Base-by-base conservation (phyloP, 2,888 invertebrate species). In the Phalangium opilio region DNA sequence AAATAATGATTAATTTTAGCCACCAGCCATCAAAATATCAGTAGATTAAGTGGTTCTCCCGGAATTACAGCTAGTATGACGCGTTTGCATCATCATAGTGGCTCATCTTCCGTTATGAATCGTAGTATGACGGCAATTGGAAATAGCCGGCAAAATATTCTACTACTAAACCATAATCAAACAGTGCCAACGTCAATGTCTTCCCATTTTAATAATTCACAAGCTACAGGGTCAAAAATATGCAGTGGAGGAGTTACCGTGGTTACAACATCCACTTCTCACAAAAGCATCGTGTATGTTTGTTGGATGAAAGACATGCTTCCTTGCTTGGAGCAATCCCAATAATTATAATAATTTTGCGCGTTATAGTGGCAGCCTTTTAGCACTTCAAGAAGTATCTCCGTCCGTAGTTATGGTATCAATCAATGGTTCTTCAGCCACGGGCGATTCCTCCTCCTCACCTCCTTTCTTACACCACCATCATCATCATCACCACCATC, bases 1-100 rank as follows among this genome's bases (percentile, higher is more conserved):
- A 1, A 5, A 21, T 8, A 17, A 40, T 39, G 39, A 44, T 38
- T 43, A 38, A 47, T 39, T n/a, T 15, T 33, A 15, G 41, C n/a
- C 48, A 8, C 47, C 57, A 57, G 55, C 45, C 57, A 58, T 46
- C 57, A 58, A 47, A 60, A 57, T 55, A 55, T 54, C 14, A 54
- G 57, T 34, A 56, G 59, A 11, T 52, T 60, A 18, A 57, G 60
- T 21, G 60, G 59, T n/a, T 79, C 81, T 12, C 80, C 81, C 8
- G 83, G 82, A 1, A 70, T 83, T 3, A 82, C 83, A 63, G 83
- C 82, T 63, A 83, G 83, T 63, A 82, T 83, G 82, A 83, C 83
- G 8, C 73, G 82, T 35, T 44, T 49, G 35, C 27, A 27, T 27
- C 27, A 27, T 27, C 27, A 27, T 8, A 27, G 27, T 8, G 45